Conservation (phyloP, 2,113 vertebrate species). For the Cyprinodon variegatus region DNA sequence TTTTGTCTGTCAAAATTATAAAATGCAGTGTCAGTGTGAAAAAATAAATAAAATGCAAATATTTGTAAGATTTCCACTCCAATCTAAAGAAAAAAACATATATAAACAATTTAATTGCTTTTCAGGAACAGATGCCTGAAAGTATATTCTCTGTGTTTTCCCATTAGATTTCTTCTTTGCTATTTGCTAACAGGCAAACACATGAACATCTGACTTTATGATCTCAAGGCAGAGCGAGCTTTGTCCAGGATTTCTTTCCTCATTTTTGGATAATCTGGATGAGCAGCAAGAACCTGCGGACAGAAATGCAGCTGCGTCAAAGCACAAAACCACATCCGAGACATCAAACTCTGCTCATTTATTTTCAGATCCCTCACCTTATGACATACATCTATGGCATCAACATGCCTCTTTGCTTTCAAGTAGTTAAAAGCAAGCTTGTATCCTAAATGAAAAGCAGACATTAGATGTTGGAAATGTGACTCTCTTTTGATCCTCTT, state of each 20-base stretch:
- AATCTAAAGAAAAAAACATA: background rate
- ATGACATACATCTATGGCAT: constrained; percentile 94
- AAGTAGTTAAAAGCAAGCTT: constrained; percentile 98
- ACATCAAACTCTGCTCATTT: constrained; percentile 15
- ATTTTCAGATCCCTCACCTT: constrained; percentile 82
- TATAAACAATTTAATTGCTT: background rate
- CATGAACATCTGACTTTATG: constrained; percentile 57
- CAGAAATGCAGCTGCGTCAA: constrained; percentile 11
- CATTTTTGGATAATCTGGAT: constrained; percentile 95
- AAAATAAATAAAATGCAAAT: constrained; percentile 8
- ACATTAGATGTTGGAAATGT: constrained; percentile 13
- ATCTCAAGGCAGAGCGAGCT: constrained; percentile 87
- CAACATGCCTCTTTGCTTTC: constrained; percentile 93
- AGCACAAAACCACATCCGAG: constrained; percentile 1
- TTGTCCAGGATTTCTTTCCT: constrained; percentile 98
- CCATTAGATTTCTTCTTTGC: constrained; percentile 12
- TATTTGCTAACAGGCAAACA: background rate
- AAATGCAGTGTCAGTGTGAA: background rate
- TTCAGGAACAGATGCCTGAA: background rate
- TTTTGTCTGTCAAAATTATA: too few species aligned
- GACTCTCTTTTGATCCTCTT: background rate
- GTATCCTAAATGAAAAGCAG: constrained; percentile 85
- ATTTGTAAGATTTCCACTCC: background rate
- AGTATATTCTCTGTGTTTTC: constrained; percentile 10
- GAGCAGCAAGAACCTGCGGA: constrained; percentile 87